Evolutionary conservation across 2,797 vertebrate genomes (phyloP).

Genomic region (Gambusia yucatana): DNA sequence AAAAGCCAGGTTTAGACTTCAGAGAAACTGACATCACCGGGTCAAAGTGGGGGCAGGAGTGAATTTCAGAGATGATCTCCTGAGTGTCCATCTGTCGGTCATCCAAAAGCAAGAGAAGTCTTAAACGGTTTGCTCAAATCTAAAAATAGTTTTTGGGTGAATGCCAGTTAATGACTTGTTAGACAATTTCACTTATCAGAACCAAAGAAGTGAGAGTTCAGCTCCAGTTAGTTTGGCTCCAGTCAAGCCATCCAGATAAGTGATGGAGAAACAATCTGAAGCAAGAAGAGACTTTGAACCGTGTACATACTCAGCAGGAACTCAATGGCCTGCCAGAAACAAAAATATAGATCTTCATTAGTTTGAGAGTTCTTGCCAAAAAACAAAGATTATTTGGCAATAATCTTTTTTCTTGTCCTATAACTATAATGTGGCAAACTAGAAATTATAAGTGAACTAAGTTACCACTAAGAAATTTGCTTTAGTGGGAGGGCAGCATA

Average conservation of each 20-base stretch:
- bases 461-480: background rate
- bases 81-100: background rate
- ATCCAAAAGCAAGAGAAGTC: background rate
- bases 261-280: background rate
- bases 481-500: background rate
- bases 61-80: background rate
- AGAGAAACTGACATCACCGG: background rate
- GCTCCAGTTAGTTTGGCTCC: background rate
- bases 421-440: background rate
- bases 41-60: background rate
- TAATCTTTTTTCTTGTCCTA: background rate
- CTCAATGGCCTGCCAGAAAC: background rate
- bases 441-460: background rate
- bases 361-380: background rate
- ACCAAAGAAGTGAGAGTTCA: background rate
- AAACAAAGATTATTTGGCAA: background rate
- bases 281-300: background rate
- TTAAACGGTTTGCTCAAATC: background rate
- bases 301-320: background rate
- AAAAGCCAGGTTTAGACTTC: background rate
- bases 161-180: background rate
- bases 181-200: background rate
- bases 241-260: background rate
- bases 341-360: background rate
- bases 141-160: background rate